Conservation (phyloP, 2,797 vertebrate species). For the Acanthurus lineatus region DNA sequence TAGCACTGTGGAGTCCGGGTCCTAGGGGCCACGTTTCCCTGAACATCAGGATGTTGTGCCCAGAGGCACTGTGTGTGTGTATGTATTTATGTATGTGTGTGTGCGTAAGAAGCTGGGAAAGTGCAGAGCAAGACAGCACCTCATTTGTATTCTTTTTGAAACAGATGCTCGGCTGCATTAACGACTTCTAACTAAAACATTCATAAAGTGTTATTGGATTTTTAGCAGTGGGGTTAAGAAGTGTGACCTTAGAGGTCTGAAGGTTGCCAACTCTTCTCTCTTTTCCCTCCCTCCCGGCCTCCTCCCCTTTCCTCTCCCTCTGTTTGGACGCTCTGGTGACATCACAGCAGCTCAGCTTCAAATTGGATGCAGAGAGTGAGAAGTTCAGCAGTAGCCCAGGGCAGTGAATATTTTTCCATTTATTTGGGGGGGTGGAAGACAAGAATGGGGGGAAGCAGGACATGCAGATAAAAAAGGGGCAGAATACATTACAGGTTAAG, state of each 20-base stretch:
- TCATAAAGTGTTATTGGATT: conserved; percentile 87
- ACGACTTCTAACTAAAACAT: conserved; percentile 86
- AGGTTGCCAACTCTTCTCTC: conserved; percentile 77
- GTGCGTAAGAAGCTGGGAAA: conserved; percentile 52
- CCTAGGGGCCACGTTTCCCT: conserved; percentile 69
- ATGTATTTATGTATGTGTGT: conserved; percentile 41
- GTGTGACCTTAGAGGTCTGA: conserved; percentile 81
- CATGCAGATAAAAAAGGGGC: conserved; percentile 77
- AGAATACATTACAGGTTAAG: conserved; percentile 87
- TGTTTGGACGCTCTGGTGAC: conserved; percentile 83
- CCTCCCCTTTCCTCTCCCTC: conserved; percentile 68
- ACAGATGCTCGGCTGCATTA: conserved; percentile 85
- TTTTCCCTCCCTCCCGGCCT: conserved; percentile 52
- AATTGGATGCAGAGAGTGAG: conserved; percentile 90
- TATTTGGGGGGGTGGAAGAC: conserved; percentile 77
- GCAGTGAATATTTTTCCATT: conserved; percentile 91
- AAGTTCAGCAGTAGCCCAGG: conserved; percentile 88
- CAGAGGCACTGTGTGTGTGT: conserved; percentile 52
- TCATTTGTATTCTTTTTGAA: conserved; percentile 86
- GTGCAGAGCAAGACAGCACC: conserved; percentile 66
- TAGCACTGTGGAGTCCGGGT: conserved; percentile 63
- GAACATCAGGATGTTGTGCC: conserved; percentile 73
- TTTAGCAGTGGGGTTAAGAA: conserved; percentile 85
- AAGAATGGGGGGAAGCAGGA: conserved; percentile 57
- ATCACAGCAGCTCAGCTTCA: conserved; percentile 85